Percentiles rank a stretch among this genome's conserved stretches.
Evolutionary conservation across 1,140 invertebrate species (phyloP).

Genomic region (Elymnias hypermnestra): DNA sequence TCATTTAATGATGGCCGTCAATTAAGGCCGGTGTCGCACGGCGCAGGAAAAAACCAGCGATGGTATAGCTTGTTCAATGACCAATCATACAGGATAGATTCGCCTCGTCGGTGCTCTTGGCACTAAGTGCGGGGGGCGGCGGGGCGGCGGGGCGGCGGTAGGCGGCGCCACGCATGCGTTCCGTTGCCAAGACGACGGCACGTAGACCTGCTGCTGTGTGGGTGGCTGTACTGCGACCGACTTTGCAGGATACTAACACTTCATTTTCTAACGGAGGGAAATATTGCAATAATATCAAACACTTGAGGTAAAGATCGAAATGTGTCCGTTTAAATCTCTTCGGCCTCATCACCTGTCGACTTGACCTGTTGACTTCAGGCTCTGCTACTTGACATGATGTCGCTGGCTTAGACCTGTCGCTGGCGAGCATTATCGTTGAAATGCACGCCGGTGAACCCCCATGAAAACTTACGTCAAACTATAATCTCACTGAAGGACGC

Average conservation of each 20-base stretch:
- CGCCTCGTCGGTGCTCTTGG: slow-evolving; percentile 31
- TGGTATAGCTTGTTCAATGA: slow-evolving; percentile 43
- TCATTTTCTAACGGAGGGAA: too few relatives aligned
- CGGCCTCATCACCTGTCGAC: too few relatives aligned
- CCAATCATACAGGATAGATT: slow-evolving; percentile 63
- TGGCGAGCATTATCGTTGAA: too few relatives aligned
- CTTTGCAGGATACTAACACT: slow-evolving; percentile 17
- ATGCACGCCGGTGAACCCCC: too few relatives aligned
- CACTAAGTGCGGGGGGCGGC: slow-evolving; percentile 15
- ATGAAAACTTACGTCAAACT: too few relatives aligned
- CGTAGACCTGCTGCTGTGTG: slow-evolving; percentile 49
- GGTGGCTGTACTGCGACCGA: slow-evolving; percentile 19
- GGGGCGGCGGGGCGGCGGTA: slow-evolving; percentile 34
- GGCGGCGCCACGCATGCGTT: slow-evolving; percentile 68
- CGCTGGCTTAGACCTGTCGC: too few relatives aligned
- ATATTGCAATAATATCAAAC: too few relatives aligned
- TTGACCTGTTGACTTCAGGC: too few relatives aligned
- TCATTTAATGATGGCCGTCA: slow-evolving; percentile 23
- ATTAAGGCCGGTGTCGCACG: slow-evolving; percentile 15
- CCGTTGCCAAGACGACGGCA: slow-evolving; percentile 70
- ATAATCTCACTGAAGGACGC: too few relatives aligned
- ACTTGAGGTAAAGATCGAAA: too few relatives aligned
- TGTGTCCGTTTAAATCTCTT: too few relatives aligned
- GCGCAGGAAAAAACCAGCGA: slow-evolving; percentile 32
- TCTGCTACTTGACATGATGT: too few relatives aligned